Percentiles rank a stretch among this genome's conserved stretches.
Conservation (phyloP, 2,113 vertebrate species). For the Actenoides lindsayi region DNA sequence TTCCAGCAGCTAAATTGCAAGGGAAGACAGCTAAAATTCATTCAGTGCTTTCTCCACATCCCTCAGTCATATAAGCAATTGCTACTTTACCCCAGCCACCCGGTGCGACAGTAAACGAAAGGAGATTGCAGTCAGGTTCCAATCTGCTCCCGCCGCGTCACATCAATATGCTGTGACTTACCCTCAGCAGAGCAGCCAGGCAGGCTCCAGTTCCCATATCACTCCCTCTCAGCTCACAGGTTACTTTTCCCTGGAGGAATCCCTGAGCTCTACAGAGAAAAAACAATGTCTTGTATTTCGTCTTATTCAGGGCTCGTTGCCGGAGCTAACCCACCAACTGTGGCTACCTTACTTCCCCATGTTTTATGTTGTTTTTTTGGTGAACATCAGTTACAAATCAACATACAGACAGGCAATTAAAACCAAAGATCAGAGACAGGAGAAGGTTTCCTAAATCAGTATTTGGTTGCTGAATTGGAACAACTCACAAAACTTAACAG, state of each 20-base stretch:
- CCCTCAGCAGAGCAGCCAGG: neutral
- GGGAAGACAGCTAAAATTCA: constrained; percentile 13
- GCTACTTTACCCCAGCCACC: neutral
- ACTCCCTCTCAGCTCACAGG: neutral
- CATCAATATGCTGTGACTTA: fast-evolving
- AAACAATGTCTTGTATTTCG: neutral
- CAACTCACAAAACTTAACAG: neutral
- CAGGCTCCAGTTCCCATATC: neutral
- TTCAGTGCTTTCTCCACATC: neutral
- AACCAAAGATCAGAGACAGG: neutral
- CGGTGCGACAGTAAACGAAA: neutral
- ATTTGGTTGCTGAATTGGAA: neutral
- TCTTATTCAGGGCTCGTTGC: neutral
- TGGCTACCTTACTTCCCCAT: neutral
- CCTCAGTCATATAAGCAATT: constrained; percentile 4
- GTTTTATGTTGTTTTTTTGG: neutral
- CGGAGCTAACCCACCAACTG: neutral
- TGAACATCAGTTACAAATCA: neutral
- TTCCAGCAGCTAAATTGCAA: constrained; percentile 54
- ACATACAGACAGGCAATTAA: neutral
- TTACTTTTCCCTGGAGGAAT: neutral
- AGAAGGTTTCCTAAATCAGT: neutral
- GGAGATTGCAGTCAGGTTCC: neutral
- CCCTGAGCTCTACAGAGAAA: neutral
- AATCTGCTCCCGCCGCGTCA: neutral